Base-by-base conservation (phyloP, 2,113 vertebrate species). In the Poeciliopsis prolifica region DNA sequence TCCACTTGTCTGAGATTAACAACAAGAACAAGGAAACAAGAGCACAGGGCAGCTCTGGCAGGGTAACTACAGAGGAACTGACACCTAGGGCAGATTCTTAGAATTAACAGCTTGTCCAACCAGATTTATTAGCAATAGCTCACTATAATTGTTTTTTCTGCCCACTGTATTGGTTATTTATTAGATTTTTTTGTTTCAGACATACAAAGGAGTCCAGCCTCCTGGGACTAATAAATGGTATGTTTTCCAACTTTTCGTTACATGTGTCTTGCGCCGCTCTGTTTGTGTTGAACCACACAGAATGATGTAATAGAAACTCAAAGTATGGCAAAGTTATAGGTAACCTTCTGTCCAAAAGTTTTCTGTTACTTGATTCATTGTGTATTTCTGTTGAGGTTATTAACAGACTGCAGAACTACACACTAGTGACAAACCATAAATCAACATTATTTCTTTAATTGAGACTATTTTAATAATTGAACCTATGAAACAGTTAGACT, bases 181-280 rank as follows among this genome's bases (percentile, higher is more conserved):
- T 30, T 11, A 48, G 4, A n/a, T 2, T 10, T 42, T 68, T 61
- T 61, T 73, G 65, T 88, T 86, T 44, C 90, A 99, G 97, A 93
- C 94, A 58, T 86, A 90, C 24, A 94, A 96, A 79, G 93, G 91
- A 91, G 87, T 83, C 2, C 69, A 88, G 80, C 88, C 75, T 85
- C 77, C 73, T 0, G 86, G 93, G 51, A 92, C 90, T 6, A 89
- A 94, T 12, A 92, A 94, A 80, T 97, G 97, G 97, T 98, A 79
- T 88, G 92, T 69, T 26, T 24, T 48, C 28, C 42, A 0, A 4
- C 19, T 29, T 30, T 60, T n/a, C 44, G n/a, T 35, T 14, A 26
- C 7, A 60, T 30, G 22, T 37, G 51, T 58, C 22, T 37, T 31
- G 28, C 15, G 40, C 12, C 26, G 4, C 42, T 48, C 1, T 28